Evolutionary conservation across 1,140 invertebrate genomes (phyloP).

Genomic region (Penaeus japonicus): DNA sequence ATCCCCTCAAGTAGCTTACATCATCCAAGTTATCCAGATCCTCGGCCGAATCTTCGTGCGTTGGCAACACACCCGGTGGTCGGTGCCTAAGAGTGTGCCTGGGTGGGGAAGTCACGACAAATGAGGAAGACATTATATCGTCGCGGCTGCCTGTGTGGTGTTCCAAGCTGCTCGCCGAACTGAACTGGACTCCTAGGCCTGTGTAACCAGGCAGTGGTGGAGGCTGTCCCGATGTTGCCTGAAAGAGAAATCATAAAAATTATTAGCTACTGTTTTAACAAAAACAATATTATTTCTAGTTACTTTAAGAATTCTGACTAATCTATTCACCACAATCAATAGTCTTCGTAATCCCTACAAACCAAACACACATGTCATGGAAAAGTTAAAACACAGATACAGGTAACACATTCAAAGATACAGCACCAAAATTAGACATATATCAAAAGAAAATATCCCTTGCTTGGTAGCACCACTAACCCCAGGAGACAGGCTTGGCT

Average conservation of each 20-base stretch:
- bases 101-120: slow-evolving; percentile 57
- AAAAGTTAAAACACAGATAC: no score
- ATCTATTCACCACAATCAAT: no score
- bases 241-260: background rate
- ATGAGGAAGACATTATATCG: slow-evolving; percentile 57
- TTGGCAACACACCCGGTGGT: slow-evolving; percentile 78
- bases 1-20: slow-evolving; percentile 68
- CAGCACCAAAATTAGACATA: background rate
- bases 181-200: slow-evolving; percentile 14
- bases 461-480: slow-evolving; percentile 4
- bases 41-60: slow-evolving; percentile 81
- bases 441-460: background rate
- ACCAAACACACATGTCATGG: no score
- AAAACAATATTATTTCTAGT: no score
- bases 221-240: background rate
- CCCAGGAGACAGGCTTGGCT: slow-evolving; percentile 16
- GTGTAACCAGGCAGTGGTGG: slow-evolving; percentile 20
- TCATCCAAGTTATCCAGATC: slow-evolving; percentile 94
- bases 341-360: no score
- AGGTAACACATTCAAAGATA: background rate
- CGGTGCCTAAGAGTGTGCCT: slow-evolving; percentile 70
- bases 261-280: no score
- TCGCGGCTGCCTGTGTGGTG: slow-evolving; percentile 61
- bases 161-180: background rate
- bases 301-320: no score